Evolutionary conservation across 2,113 vertebrate species (phyloP), one percentile per base, ranked within the genome.

Genomic region (Bufo gargarizans): DNA sequence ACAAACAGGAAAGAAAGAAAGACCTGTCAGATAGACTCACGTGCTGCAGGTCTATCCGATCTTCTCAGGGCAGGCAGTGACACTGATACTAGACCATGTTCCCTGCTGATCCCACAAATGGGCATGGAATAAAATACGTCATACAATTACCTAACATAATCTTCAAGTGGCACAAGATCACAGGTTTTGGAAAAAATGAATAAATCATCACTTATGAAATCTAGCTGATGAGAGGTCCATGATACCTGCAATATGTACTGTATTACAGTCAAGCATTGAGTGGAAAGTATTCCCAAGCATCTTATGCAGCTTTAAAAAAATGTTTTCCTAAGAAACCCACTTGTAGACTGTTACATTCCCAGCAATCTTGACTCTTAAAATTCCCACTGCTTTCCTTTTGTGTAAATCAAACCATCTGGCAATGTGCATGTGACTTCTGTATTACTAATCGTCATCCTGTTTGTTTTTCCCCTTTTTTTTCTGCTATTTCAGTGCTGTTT

Each of bases 391-490:
- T 85, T 74, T 85, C 2, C 33, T 33, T 49, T 84, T 74, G 83
- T 76, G 59, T 85, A 76, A 76, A 58, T 20, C 47, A 45, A 85
- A 85, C 83, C 83, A 85, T 85, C 83, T 85, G 83, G 67, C 53
- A 56, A 20, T 45, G 56, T 76, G 69, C 50, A 58, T 84, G 83
- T 85, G 83, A 85, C 82, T 84, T 74, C 82, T 84, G 82, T 84
- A 84, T 84, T 84, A 72, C 69, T 85, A 74, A 47, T 85, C 69
- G 50, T 56, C 53, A 76, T 85, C 83, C 83, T 85, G 83, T 85
- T 85, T 85, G 69, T 55, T 85, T 33, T 85, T 85, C 12, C 53
- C 69, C 20, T 43, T 1, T 63, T 53, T 83, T 72, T 59, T 76
- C 55, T 74, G 67, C 22, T 85, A 85, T 85, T 84, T 69, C 8